phyloP scores from a whole-genome alignment of 2,113 vertebrate species.

The Trichomycterus rosablanca region DNA sequence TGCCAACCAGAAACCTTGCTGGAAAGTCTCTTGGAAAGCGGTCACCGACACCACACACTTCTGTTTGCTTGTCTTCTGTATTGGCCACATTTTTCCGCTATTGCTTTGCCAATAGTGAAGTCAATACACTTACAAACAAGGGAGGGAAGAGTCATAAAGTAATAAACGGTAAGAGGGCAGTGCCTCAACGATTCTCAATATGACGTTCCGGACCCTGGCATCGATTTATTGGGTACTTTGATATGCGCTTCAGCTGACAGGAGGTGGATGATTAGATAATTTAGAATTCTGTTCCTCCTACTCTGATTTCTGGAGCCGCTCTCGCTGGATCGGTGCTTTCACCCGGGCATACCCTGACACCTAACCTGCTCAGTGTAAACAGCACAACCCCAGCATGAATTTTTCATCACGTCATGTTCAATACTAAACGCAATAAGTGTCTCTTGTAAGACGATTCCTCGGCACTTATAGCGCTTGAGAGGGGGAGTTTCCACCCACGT shows the following conservation, averaged over 20 bases:
- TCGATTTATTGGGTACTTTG: conserved; percentile 43
- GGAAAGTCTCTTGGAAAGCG: no score
- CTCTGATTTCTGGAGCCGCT: conserved; percentile 24
- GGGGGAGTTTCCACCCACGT: no score
- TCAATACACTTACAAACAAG: conserved; percentile 57
- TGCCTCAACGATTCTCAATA: conserved; percentile 54
- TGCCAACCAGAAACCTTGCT: no score
- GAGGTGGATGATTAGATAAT: conserved; percentile 44
- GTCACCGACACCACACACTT: no score
- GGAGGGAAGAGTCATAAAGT: conserved; percentile 53
- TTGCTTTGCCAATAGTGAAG: conserved; percentile 69
- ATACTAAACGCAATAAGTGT: conserved; percentile 76
- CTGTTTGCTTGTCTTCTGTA: conserved; percentile 45
- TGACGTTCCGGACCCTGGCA: conserved; percentile 44
- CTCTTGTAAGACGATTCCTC: conserved; percentile 74
- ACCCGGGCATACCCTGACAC: conserved; percentile 17
- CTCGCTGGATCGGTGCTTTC: conserved; percentile 14
- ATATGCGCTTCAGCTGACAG: conserved; percentile 41
- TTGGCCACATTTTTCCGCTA: conserved; percentile 56
- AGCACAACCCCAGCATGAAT: conserved; percentile 63
- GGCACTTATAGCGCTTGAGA: conserved; percentile 71
- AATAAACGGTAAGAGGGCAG: conserved; percentile 52
- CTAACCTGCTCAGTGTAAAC: conserved; percentile 50
- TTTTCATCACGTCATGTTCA: conserved; percentile 75
- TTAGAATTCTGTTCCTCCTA: conserved; percentile 25